Conservation (phyloP, 2,888 invertebrate species). For the Pachydiplax longipennis region DNA sequence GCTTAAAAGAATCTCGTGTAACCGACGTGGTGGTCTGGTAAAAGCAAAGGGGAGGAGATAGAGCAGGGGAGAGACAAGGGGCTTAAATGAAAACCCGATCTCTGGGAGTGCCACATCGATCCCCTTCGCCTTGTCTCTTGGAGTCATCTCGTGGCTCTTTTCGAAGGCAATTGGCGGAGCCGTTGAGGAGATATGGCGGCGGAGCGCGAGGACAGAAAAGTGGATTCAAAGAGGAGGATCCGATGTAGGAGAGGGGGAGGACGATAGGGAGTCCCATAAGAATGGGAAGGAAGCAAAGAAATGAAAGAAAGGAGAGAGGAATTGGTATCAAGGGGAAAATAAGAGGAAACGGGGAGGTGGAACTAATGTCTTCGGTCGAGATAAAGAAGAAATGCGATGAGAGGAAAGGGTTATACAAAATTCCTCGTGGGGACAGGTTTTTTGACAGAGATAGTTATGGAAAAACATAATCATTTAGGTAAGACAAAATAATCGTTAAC, state of each 20-base stretch:
- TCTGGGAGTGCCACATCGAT: neutral
- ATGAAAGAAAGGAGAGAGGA: neutral
- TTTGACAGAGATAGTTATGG: no score
- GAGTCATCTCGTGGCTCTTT: conserved; percentile 25
- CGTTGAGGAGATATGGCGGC: neutral
- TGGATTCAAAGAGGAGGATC: neutral
- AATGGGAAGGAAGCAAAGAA: no score
- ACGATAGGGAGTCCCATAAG: neutral
- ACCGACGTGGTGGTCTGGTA: neutral
- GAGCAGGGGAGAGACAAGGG: neutral
- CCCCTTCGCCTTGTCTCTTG: conserved; percentile 24
- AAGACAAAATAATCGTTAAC: no score
- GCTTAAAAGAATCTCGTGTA: neutral
- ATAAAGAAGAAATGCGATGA: no score
- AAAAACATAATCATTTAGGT: no score
- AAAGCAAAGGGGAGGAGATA: neutral
- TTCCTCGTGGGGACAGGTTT: no score
- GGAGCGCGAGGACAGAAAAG: neutral
- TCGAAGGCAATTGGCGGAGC: conserved; percentile 32
- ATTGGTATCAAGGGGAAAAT: no score
- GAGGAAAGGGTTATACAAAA: no score
- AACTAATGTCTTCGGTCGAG: neutral
- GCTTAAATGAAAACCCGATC: conserved; percentile 37
- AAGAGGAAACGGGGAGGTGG: neutral
- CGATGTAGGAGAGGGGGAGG: neutral